Evolutionary conservation across 2,113 vertebrate genomes (phyloP).

Genomic region (Mus pahari): DNA sequence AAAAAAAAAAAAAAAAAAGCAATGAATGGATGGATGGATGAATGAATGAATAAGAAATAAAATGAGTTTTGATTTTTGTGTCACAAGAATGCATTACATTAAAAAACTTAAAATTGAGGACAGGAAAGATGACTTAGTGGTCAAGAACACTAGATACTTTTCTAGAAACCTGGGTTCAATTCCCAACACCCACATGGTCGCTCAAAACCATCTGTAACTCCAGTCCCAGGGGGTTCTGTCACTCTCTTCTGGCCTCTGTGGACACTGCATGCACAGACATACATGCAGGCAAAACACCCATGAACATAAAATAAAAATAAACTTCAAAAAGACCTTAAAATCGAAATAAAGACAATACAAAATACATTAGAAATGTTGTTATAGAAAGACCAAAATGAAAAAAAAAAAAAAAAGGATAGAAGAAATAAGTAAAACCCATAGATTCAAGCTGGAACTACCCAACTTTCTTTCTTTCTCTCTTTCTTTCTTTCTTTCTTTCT

Average conservation of each 20-base stretch:
- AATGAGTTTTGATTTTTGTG: slow-evolving; percentile 14
- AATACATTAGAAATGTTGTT: neutral
- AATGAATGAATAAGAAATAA: neutral
- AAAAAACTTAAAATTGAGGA: neutral
- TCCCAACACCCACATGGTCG: neutral
- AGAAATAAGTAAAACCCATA: slow-evolving; percentile 3
- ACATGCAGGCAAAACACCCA: neutral
- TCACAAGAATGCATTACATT: neutral
- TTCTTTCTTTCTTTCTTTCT: no score
- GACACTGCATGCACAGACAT: neutral
- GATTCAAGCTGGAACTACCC: neutral
- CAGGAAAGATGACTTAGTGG: neutral
- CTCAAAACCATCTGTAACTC: neutral
- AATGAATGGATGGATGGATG: neutral
- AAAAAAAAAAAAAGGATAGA: neutral
- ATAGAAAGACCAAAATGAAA: slow-evolving; percentile 20
- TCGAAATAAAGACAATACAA: slow-evolving; percentile 39
- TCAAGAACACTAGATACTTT: neutral
- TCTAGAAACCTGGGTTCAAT: neutral
- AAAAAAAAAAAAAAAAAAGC: neutral
- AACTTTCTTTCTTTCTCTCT: no score
- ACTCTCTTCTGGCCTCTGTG: neutral
- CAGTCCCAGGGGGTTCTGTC: neutral
- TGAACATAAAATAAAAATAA: neutral
- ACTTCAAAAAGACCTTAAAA: neutral